Conservation (phyloP, 1,140 invertebrate species). For the Apis cerana region DNA sequence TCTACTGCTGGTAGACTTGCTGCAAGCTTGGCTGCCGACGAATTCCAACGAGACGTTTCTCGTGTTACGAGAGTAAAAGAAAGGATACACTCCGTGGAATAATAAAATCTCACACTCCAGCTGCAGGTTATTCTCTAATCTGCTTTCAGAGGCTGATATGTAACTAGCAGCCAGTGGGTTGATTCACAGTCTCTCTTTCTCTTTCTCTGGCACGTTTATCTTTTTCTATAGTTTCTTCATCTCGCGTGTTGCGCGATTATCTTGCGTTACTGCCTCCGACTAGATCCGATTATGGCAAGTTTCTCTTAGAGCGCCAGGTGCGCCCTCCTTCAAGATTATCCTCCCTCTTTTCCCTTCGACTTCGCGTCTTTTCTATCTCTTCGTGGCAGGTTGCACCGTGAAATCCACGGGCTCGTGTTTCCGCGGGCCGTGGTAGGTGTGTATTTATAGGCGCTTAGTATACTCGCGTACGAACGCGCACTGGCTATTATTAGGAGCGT, state of each 20-base stretch:
- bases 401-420: conserved; percentile 69
- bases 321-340: conserved; percentile 49
- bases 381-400: conserved; percentile 65
- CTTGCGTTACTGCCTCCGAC: conserved; percentile 40
- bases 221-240: neutral
- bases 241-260: conserved; percentile 13
- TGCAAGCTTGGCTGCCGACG: conserved; percentile 37
- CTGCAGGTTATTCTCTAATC: conserved; percentile 54
- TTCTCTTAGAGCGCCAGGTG: conserved; percentile 45
- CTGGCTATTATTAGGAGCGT: conserved; percentile 65
- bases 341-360: conserved; percentile 37
- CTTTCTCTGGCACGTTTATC: neutral
- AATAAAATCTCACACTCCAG: conserved; percentile 45
- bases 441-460: conserved; percentile 71
- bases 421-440: conserved; percentile 63
- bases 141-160: conserved; percentile 36
- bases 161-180: neutral
- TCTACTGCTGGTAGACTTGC: conserved; percentile 35
- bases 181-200: neutral
- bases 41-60: conserved; percentile 43
- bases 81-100: conserved; percentile 33
- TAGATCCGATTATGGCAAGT: conserved; percentile 43
- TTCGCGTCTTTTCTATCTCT: conserved; percentile 42
- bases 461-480: conserved; percentile 62
- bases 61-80: conserved; percentile 52